Evolutionary conservation across 2,888 invertebrate species (phyloP).

Genomic region (Rugalucina vietnamica): DNA sequence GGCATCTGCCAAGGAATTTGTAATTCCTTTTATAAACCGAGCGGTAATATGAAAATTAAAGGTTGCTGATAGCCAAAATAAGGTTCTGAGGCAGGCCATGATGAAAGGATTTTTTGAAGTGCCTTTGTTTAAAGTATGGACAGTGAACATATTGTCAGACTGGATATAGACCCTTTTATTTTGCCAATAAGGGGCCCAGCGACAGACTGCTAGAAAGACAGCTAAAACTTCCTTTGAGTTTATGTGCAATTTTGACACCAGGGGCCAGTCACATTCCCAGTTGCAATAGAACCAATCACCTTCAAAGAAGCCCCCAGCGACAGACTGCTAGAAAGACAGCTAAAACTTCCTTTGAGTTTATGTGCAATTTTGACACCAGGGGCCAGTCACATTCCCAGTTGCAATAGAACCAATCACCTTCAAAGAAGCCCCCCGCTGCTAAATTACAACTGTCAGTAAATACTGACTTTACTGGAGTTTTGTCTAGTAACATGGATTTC

Average conservation of each 20-base stretch:
- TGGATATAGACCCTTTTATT: conserved; percentile 17
- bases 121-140: conserved; percentile 28
- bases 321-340: conserved; percentile 14
- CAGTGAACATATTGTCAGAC: conserved; percentile 36
- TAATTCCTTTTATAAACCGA: conserved; percentile 11
- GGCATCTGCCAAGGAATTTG: conserved; percentile 18
- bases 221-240: too few species aligned
- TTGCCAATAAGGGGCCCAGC: conserved; percentile 24
- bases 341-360: conserved; percentile 26
- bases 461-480: conserved; percentile 24
- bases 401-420: conserved; percentile 29
- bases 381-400: conserved; percentile 31
- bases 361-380: neutral
- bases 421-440: conserved; percentile 19
- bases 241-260: too few species aligned
- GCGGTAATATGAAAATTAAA: conserved; percentile 34
- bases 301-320: too few species aligned
- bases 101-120: conserved; percentile 14
- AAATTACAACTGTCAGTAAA: conserved; percentile 29
- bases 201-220: too few species aligned
- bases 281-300: too few species aligned
- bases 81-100: conserved; percentile 16
- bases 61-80: conserved; percentile 36
- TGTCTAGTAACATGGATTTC: conserved; percentile 31
- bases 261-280: too few species aligned